phyloP scores from a whole-genome alignment of 2,113 vertebrate species.

The Lagopus leucura region DNA sequence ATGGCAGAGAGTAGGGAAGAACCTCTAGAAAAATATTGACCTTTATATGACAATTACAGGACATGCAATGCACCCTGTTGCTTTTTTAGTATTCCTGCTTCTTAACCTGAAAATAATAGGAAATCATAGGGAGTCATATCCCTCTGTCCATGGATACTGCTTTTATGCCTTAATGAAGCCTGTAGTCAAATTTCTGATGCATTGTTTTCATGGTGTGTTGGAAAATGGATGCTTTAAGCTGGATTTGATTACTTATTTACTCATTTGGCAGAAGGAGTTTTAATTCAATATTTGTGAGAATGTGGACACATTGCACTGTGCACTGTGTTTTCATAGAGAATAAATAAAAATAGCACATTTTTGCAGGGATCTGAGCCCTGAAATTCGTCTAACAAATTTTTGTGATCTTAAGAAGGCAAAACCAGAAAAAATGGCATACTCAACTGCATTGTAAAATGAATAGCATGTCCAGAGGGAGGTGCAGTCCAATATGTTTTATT shows the following conservation, averaged over 20 bases:
- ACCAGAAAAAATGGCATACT: neutral
- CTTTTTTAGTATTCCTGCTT: neutral
- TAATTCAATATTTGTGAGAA: neutral
- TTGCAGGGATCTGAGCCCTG: neutral
- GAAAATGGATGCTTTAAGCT: neutral
- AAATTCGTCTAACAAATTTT: neutral
- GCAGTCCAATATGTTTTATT: neutral
- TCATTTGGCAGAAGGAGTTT: neutral
- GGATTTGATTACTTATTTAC: neutral
- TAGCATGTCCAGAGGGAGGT: neutral
- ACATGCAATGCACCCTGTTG: neutral
- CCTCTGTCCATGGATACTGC: neutral
- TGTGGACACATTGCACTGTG: neutral
- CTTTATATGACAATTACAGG: neutral
- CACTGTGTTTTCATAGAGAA: neutral
- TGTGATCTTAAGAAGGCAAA: neutral
- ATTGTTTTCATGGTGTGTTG: neutral
- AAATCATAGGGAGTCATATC: neutral
- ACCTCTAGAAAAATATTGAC: neutral
- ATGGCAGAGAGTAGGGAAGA: neutral
- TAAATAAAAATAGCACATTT: neutral
- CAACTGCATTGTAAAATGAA: neutral
- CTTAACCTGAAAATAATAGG: neutral
- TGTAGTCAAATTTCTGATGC: neutral
- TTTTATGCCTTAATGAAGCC: neutral